phyloP scores from a whole-genome alignment of 2,113 vertebrate genomes.

The Ophthalmolycus amberensis region DNA sequence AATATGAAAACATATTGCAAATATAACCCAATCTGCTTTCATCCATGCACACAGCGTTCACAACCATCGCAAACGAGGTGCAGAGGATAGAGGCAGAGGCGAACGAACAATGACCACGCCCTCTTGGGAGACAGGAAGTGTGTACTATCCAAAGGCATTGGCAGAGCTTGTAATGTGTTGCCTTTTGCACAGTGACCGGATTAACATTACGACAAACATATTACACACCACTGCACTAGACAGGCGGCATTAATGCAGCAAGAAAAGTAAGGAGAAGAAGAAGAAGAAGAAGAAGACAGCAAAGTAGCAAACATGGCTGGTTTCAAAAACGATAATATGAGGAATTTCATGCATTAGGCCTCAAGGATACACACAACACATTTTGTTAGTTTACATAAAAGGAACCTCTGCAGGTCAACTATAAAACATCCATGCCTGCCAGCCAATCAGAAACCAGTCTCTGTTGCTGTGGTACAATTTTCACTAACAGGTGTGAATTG shows the following conservation, averaged over 20 bases:
- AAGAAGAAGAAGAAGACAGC: not conserved
- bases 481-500: not conserved
- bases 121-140: not conserved
- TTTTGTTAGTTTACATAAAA: not conserved
- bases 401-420: not conserved
- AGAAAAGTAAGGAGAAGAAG: not conserved
- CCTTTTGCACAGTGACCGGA: not conserved
- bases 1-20: too few relatives aligned
- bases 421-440: not conserved
- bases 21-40: too few relatives aligned
- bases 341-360: not conserved
- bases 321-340: not conserved
- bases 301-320: not conserved
- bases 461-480: not conserved
- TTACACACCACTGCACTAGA: too few relatives aligned
- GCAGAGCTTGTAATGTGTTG: not conserved
- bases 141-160: not conserved
- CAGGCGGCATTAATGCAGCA: not conserved
- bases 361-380: not conserved
- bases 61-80: too few relatives aligned
- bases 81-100: too few relatives aligned
- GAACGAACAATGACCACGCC: too few relatives aligned
- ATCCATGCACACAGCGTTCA: too few relatives aligned
- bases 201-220: not conserved
- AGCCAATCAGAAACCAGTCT: constrained; percentile 2